Conservation (phyloP, 2,113 vertebrate genomes). For the Macheiramphus alcinus region DNA sequence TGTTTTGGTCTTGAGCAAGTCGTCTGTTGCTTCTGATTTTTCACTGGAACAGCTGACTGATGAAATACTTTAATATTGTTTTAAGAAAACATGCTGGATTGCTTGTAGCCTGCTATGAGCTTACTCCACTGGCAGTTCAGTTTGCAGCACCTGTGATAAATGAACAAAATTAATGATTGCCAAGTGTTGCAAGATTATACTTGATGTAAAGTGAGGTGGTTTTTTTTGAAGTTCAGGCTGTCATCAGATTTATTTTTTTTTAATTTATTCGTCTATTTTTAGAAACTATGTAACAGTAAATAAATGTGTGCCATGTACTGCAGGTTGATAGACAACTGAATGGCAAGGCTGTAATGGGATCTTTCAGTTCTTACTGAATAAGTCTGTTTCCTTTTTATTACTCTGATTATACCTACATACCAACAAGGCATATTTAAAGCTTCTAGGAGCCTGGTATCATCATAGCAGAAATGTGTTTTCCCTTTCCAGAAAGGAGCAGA, state of each 20-base stretch:
- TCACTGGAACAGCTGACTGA: neutral
- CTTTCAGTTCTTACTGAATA: neutral
- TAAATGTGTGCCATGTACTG: neutral
- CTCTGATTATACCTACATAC: neutral
- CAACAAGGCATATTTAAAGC: neutral
- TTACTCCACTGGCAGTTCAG: neutral
- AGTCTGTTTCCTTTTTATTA: neutral
- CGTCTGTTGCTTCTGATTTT: neutral
- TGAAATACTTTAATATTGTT: neutral
- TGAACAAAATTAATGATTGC: neutral
- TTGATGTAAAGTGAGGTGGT: neutral
- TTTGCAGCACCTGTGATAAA: conserved; percentile 8
- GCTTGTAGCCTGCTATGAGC: neutral
- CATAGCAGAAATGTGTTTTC: neutral
- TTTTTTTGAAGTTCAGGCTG: conserved; percentile 3
- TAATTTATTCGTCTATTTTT: neutral
- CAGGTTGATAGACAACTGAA: neutral
- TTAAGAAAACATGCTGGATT: neutral
- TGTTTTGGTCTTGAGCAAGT: neutral
- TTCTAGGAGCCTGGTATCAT: neutral
- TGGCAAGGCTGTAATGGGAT: neutral
- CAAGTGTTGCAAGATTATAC: neutral
- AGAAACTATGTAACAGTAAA: neutral
- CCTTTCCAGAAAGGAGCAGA: neutral
- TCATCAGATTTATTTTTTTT: neutral